phyloP scores from a whole-genome alignment of 2,113 vertebrate species.

The Candoia aspera region DNA sequence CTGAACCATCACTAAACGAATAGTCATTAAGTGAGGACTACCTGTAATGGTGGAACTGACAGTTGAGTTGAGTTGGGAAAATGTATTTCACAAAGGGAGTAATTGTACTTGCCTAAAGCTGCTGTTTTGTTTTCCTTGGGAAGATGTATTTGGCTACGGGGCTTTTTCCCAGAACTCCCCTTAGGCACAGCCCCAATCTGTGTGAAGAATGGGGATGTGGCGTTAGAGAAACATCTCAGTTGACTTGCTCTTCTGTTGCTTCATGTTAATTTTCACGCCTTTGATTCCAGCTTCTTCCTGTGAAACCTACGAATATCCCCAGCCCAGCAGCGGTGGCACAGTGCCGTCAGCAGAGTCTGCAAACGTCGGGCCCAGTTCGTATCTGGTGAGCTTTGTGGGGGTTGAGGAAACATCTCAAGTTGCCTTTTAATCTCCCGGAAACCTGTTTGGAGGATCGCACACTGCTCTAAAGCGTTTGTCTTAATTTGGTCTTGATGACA shows the following conservation, averaged over 20 bases:
- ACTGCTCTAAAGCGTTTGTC: background rate
- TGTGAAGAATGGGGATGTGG: background rate
- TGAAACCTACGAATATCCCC: conserved; percentile 89
- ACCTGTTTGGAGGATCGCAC: no score
- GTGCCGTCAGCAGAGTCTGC: conserved; percentile 87
- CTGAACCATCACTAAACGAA: no score
- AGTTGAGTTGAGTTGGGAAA: no score
- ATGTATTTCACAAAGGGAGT: no score
- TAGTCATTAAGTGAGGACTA: no score
- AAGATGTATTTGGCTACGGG: background rate
- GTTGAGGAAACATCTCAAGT: background rate
- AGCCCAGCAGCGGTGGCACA: conserved; percentile 74
- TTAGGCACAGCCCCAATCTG: background rate
- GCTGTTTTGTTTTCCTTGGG: background rate
- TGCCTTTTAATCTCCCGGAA: background rate
- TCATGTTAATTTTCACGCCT: no score
- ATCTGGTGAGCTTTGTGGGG: conserved; percentile 80
- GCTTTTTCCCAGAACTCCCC: background rate
- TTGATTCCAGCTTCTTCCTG: conserved; percentile 88
- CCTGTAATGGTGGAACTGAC: no score
- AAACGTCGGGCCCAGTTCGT: conserved; percentile 86
- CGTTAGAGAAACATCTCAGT: background rate
- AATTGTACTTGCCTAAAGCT: background rate
- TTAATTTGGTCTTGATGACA: background rate
- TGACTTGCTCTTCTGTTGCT: background rate